These are phyloP conservation scores for Eilema griseolum DNA, from an alignment of 2,888 invertebrate species.

Conservation along the genomic window DNA sequence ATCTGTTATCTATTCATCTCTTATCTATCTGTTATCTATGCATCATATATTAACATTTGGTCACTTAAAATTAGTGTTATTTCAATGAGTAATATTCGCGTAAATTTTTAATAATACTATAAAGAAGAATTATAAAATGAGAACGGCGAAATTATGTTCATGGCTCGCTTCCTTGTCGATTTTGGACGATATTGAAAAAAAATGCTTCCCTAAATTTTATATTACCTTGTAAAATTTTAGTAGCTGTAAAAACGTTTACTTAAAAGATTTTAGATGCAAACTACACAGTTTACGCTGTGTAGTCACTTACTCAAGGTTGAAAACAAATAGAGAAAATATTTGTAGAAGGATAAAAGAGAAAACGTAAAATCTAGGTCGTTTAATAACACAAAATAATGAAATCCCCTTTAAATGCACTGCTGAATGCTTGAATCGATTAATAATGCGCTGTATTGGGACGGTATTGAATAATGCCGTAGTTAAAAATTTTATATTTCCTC, in stretches of 20 bases:
- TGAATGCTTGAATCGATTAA: constrained; percentile 33
- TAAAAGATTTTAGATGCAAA: constrained; percentile 20
- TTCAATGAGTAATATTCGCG: background rate
- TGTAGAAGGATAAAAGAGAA: constrained; percentile 9
- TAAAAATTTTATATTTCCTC: constrained; percentile 24
- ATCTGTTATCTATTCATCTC: too few relatives aligned
- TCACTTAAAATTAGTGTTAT: background rate
- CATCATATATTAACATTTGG: too few relatives aligned
- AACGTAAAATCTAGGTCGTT: constrained; percentile 26
- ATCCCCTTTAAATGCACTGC: constrained; percentile 37
- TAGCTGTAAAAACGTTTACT: constrained; percentile 22
- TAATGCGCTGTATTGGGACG: constrained; percentile 28
- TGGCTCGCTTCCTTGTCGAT: constrained; percentile 19
- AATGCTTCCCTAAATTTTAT: constrained; percentile 20
- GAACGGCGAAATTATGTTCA: constrained; percentile 24
- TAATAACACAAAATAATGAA: constrained; percentile 45
- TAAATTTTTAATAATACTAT: constrained; percentile 6
- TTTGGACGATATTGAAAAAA: constrained; percentile 20
- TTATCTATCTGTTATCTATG: too few relatives aligned
- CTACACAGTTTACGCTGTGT: constrained; percentile 8
- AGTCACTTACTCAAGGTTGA: constrained; percentile 15
- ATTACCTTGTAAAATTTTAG: constrained; percentile 20
- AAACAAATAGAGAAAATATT: constrained; percentile 15
- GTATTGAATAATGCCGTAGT: constrained; percentile 40
- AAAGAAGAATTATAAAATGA: constrained; percentile 17